phyloP scores from a whole-genome alignment of 2,113 vertebrate genomes.

The Tupaia chinensis region DNA sequence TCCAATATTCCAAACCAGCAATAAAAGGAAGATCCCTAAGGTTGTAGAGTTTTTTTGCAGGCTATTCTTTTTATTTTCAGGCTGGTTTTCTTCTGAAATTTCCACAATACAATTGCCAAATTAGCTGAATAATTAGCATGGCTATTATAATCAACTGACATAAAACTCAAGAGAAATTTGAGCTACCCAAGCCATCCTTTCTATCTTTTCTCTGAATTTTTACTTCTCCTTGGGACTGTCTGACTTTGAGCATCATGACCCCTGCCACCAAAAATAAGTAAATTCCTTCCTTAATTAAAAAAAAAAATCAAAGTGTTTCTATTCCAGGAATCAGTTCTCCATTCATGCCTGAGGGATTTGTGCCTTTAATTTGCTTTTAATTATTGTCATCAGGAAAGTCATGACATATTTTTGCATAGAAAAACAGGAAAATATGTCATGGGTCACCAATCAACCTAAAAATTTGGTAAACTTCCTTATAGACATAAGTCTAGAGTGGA shows the following conservation, averaged over 20 bases:
- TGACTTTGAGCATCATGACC: background rate
- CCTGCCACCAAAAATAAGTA: background rate
- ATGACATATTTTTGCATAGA: no score
- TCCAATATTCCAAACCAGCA: conserved; percentile 26
- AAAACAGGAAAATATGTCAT: no score
- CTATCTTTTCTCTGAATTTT: conserved; percentile 18
- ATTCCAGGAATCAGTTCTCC: conserved; percentile 24
- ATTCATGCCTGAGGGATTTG: background rate
- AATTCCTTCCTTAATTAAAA: conserved; percentile 27
- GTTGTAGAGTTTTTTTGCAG: background rate
- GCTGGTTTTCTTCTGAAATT: conserved; percentile 39
- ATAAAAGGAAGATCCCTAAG: background rate
- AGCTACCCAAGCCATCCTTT: background rate
- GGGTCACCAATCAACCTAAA: no score
- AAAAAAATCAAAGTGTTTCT: conserved; percentile 11
- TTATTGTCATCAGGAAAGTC: background rate
- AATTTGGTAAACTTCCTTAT: background rate
- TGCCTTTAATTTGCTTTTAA: conserved; percentile 53
- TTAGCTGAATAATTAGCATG: background rate
- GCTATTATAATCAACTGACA: background rate
- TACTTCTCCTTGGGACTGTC: background rate
- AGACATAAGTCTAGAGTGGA: background rate
- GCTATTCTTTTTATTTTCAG: conserved; percentile 20
- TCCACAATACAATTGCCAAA: background rate
- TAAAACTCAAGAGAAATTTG: conserved; percentile 48